Conservation (phyloP, 1,140 invertebrate genomes). For the Danaus plexippus region DNA sequence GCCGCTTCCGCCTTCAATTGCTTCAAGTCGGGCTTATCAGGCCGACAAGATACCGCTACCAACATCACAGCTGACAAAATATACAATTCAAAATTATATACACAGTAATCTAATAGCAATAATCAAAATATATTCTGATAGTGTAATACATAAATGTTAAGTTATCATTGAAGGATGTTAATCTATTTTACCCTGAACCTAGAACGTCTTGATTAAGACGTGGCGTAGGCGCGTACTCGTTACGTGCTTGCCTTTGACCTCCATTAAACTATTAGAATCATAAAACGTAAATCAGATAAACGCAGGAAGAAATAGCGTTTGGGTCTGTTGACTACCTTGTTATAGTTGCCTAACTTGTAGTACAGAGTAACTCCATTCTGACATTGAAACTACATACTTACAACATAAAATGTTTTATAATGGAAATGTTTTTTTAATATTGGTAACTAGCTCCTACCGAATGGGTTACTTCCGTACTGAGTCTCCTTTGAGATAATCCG, state of each 20-base stretch:
- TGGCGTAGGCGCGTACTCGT: not conserved
- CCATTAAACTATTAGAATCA: constrained; percentile 22
- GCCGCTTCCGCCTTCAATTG: constrained; percentile 62
- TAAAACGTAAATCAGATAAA: constrained; percentile 30
- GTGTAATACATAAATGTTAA: constrained; percentile 2
- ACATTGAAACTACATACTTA: too few species aligned
- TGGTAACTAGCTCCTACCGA: too few species aligned
- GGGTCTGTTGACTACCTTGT: constrained; percentile 13
- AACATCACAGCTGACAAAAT: constrained; percentile 38
- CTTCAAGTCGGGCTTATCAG: constrained; percentile 62
- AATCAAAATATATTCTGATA: not conserved
- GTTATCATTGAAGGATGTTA: too few species aligned
- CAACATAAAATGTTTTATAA: too few species aligned
- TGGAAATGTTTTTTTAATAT: too few species aligned
- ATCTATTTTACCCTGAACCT: too few species aligned
- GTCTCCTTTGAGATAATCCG: too few species aligned
- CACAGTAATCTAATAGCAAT: not conserved
- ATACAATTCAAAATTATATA: constrained; percentile 4
- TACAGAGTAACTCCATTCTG: constrained; percentile 11
- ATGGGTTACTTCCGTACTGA: too few species aligned
- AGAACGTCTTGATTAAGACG: too few species aligned
- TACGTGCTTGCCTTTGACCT: constrained; percentile 22
- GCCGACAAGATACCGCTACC: constrained; percentile 46
- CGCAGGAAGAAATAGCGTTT: constrained; percentile 28
- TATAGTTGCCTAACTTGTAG: constrained; percentile 2